Conservation (phyloP, 2,797 vertebrate genomes). For the Numenius phaeopus region DNA sequence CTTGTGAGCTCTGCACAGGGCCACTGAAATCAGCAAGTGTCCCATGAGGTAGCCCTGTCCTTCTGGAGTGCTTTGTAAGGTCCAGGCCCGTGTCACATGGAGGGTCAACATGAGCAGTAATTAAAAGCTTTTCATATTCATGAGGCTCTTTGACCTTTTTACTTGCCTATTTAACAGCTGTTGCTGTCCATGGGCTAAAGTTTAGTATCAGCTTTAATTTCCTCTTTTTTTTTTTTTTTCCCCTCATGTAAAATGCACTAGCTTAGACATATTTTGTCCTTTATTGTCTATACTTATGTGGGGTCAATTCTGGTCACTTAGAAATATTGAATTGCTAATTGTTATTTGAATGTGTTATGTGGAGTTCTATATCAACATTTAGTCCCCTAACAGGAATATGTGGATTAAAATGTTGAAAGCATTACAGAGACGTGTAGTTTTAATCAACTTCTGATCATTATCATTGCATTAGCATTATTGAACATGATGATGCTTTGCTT, state of each 20-base stretch:
- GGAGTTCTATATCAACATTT: slow-evolving; percentile 8
- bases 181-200: background rate
- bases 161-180: background rate
- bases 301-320: background rate
- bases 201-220: background rate
- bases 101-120: background rate
- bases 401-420: slow-evolving; percentile 33
- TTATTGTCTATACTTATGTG: slow-evolving; percentile 13
- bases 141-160: background rate
- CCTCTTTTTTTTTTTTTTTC: background rate
- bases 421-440: background rate
- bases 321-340: slow-evolving; percentile 2
- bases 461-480: background rate
- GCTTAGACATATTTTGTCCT: background rate
- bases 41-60: rapidly evolving
- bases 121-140: slow-evolving; percentile 4
- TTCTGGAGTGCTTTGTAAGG: background rate
- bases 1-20: too few relatives aligned
- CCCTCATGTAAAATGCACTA: background rate
- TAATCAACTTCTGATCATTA: background rate
- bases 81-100: background rate
- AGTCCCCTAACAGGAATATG: background rate
- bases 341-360: background rate
- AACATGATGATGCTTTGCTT: background rate
- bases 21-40: background rate